Evolutionary conservation across 2,888 invertebrate genomes (phyloP).

Genomic region (Xanthia togata): DNA sequence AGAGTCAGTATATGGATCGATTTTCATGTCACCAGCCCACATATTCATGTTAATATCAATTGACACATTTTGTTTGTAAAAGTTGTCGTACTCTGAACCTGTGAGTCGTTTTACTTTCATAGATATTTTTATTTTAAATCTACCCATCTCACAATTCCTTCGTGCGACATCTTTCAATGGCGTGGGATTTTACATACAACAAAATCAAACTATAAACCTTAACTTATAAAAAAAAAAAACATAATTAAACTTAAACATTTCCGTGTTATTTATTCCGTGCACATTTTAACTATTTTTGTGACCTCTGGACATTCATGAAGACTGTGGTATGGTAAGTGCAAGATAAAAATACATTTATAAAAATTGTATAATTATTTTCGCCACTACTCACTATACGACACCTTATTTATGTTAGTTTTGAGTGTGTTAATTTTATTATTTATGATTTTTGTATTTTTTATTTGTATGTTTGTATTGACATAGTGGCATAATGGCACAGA

Average conservation of each 20-base stretch:
- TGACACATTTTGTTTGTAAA: constrained; percentile 78
- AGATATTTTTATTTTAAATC: constrained; percentile 28
- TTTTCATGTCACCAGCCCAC: constrained; percentile 73
- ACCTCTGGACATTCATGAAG: constrained; percentile 64
- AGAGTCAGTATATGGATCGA: constrained; percentile 60
- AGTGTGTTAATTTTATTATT: constrained; percentile 69
- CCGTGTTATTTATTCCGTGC: constrained; percentile 66
- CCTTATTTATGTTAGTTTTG: constrained; percentile 66
- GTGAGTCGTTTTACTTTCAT: constrained; percentile 33
- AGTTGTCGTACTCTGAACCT: constrained; percentile 71
- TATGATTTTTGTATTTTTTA: constrained; percentile 70
- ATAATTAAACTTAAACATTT: constrained; percentile 62
- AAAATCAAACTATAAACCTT: constrained; percentile 58
- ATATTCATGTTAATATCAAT: constrained; percentile 73
- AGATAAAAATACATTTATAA: constrained; percentile 65
- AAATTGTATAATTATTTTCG: constrained; percentile 65
- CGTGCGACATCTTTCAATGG: constrained; percentile 65
- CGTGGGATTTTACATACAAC: constrained; percentile 64
- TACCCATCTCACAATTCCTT: constrained; percentile 44
- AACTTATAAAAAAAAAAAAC: constrained; percentile 50
- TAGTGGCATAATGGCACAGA: constrained; percentile 86
- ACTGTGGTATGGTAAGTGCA: constrained; percentile 68
- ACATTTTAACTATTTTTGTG: constrained; percentile 67
- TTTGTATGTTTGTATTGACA: constrained; percentile 79
- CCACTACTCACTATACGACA: constrained; percentile 66